A percentile compares a stretch with the other conserved stretches of the same genome.
phyloP scores from a whole-genome alignment of 2,888 invertebrate species.

The Apoda limacodes region DNA sequence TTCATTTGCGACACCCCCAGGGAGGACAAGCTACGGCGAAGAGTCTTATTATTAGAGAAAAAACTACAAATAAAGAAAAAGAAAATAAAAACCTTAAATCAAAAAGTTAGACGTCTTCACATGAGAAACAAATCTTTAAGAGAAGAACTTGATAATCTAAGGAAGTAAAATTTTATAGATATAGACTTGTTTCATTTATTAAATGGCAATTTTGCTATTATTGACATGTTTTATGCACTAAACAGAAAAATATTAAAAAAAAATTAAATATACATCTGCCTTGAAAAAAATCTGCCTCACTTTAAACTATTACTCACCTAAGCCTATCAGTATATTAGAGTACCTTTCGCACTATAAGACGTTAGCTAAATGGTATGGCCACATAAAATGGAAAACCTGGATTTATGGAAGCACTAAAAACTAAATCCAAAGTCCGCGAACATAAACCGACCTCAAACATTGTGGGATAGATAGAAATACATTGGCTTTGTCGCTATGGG shows the following conservation, averaged over 20 bases:
- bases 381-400: constrained; percentile 9
- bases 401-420: constrained; percentile 12
- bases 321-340: constrained; percentile 14
- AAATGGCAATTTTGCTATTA: constrained; percentile 4
- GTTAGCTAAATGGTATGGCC: constrained; percentile 11
- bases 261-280: constrained; percentile 4
- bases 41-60: constrained; percentile 6
- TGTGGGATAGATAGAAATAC: constrained; percentile 17
- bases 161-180: constrained; percentile 13
- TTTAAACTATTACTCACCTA: constrained; percentile 12
- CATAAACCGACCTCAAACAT: constrained; percentile 11
- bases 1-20: constrained; percentile 8
- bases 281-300: constrained; percentile 10
- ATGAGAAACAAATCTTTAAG: constrained; percentile 12
- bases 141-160: constrained; percentile 8
- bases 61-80: constrained; percentile 7
- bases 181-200: constrained; percentile 8
- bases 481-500: constrained; percentile 16
- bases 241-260: neutral
- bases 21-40: constrained; percentile 7
- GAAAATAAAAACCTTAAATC: constrained; percentile 14
- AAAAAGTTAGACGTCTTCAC: constrained; percentile 13
- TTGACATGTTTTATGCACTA: neutral
- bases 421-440: no score
- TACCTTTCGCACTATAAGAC: constrained; percentile 15